Conservation (phyloP, 2,888 invertebrate species). For the Myopa testacea region DNA sequence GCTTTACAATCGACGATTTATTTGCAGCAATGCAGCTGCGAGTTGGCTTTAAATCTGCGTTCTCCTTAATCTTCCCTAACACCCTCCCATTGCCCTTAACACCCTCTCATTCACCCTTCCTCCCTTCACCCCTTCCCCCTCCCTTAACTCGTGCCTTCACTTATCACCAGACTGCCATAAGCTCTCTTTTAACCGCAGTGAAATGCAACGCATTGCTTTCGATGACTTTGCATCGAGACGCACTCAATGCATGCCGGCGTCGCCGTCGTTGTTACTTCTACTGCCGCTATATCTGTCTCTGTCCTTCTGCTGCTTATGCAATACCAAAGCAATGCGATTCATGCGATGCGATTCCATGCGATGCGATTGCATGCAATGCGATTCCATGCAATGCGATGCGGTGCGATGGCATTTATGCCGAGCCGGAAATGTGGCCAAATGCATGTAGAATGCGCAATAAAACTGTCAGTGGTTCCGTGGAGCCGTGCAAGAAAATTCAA, state of each 20-base stretch:
- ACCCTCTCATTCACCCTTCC: neutral
- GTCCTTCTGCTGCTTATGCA: neutral
- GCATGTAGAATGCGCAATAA: slow-evolving; percentile 53
- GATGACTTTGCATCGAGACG: slow-evolving; percentile 3
- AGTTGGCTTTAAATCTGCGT: slow-evolving; percentile 16
- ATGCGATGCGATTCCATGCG: neutral
- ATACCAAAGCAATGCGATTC: neutral
- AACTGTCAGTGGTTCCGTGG: slow-evolving; percentile 48
- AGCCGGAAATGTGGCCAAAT: slow-evolving; percentile 49
- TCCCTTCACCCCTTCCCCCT: neutral
- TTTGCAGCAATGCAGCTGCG: slow-evolving; percentile 35
- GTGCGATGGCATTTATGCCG: slow-evolving; percentile 11
- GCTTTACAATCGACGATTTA: slow-evolving; percentile 23
- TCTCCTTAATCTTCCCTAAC: neutral
- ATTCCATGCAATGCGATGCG: neutral
- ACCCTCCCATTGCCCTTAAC: neutral
- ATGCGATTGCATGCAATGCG: neutral
- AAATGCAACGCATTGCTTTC: slow-evolving; percentile 26
- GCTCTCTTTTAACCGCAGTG: slow-evolving; percentile 7
- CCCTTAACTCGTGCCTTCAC: neutral
- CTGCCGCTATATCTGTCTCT: neutral
- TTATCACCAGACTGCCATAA: neutral
- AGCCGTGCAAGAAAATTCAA: slow-evolving; percentile 41
- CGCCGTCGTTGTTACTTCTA: neutral
- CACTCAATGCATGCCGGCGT: neutral